Conservation (phyloP, 2,797 vertebrate species). For the Myotis findleyi region DNA sequence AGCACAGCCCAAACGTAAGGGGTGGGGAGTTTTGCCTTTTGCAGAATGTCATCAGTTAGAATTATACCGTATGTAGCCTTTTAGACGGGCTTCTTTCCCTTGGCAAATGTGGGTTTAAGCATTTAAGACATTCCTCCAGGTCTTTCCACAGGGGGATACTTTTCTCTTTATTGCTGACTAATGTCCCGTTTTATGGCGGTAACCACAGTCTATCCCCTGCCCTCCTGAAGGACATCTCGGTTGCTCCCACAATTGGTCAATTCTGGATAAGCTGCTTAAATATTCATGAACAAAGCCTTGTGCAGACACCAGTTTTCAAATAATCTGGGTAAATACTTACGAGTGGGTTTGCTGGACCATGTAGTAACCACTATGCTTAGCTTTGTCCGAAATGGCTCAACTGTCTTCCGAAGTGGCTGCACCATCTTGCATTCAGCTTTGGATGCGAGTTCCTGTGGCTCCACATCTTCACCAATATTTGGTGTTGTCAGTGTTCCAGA, state of each 20-base stretch:
- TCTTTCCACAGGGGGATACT: not conserved
- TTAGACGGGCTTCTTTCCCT: not conserved
- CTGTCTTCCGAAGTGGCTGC: not conserved
- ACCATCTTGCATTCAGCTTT: not conserved
- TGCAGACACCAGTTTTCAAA: not conserved
- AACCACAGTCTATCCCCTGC: not conserved
- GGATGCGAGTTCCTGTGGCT: fast-evolving
- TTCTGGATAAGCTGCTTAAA: not conserved
- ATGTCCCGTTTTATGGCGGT: not conserved
- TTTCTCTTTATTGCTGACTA: constrained; percentile 9
- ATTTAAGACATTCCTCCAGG: not conserved
- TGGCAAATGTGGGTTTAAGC: not conserved
- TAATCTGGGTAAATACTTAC: not conserved
- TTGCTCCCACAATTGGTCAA: not conserved
- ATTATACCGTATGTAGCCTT: not conserved
- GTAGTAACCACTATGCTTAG: not conserved
- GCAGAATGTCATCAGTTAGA: not conserved
- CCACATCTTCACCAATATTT: too few species aligned
- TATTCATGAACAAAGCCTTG: not conserved
- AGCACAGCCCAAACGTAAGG: not conserved
- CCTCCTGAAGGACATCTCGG: not conserved
- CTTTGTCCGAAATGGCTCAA: not conserved
- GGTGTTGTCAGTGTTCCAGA: not conserved
- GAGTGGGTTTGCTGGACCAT: not conserved
- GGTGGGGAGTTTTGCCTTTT: not conserved